Percentiles rank a stretch among this genome's conserved stretches.
Evolutionary conservation across 2,113 vertebrate genomes (phyloP).

Genomic region (Siphamia tubifer): DNA sequence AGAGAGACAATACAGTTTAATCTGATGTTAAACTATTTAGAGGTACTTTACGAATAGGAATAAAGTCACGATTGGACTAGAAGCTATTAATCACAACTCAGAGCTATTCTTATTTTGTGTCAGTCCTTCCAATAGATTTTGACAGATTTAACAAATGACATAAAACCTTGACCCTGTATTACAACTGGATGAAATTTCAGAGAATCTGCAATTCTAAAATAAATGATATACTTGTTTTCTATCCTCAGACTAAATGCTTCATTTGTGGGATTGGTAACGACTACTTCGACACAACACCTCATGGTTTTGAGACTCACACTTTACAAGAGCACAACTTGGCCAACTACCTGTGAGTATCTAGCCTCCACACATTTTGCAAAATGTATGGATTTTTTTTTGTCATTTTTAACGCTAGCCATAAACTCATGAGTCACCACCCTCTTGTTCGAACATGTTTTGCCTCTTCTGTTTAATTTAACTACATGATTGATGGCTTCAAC

Average conservation of each 20-base stretch:
- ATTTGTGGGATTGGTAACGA: slow-evolving; percentile 99
- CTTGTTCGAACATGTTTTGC: background rate
- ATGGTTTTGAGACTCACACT: slow-evolving; percentile 98
- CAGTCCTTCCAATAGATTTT: too few relatives aligned
- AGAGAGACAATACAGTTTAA: too few relatives aligned
- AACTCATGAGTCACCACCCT: background rate
- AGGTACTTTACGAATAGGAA: too few relatives aligned
- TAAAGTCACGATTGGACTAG: too few relatives aligned
- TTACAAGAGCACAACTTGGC: slow-evolving; percentile 99
- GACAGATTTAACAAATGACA: too few relatives aligned
- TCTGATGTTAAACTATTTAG: too few relatives aligned
- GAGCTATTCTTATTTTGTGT: too few relatives aligned
- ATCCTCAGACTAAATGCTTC: slow-evolving; percentile 94
- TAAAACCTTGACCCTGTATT: too few relatives aligned
- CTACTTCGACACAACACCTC: slow-evolving; percentile 97
- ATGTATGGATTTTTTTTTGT: background rate
- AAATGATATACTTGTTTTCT: slow-evolving; percentile 14
- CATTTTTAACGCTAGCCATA: background rate
- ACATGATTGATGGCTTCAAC: slow-evolving; percentile 23
- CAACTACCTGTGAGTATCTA: slow-evolving; percentile 95
- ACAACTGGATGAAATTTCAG: too few relatives aligned
- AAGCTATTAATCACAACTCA: too few relatives aligned
- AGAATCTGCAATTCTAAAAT: background rate
- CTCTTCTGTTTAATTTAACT: slow-evolving; percentile 19
- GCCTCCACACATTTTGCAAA: background rate